phyloP scores from a whole-genome alignment of 2,888 invertebrate species.

The Pollenia angustigena region DNA sequence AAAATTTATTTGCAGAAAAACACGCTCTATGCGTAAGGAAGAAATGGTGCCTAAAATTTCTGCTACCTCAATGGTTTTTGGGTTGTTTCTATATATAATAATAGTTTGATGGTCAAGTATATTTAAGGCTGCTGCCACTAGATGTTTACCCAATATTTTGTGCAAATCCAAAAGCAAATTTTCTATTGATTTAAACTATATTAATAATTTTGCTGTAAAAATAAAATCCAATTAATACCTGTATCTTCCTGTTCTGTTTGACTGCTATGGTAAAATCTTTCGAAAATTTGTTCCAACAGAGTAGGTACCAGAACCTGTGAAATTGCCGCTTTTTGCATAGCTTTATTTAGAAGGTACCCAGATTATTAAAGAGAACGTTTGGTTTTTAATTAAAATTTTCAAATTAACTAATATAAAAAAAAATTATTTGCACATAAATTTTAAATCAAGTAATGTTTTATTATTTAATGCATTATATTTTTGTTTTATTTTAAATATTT shows the following conservation, averaged over 20 bases:
- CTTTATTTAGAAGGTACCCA: neutral
- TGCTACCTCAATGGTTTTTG: constrained; percentile 84
- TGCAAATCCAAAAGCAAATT: constrained; percentile 85
- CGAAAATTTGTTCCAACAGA: constrained; percentile 55
- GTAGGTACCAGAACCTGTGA: constrained; percentile 20
- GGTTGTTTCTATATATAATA: constrained; percentile 85
- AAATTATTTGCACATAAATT: too few species aligned
- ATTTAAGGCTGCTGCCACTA: constrained; percentile 87
- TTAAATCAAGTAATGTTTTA: too few species aligned
- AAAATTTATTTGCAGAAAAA: constrained; percentile 88
- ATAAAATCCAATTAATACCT: constrained; percentile 17
- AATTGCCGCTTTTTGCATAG: constrained; percentile 44
- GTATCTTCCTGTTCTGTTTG: neutral
- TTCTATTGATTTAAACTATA: constrained; percentile 23
- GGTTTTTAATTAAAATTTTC: neutral
- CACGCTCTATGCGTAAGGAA: constrained; percentile 86
- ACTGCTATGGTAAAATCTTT: neutral
- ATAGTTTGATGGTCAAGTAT: constrained; percentile 86
- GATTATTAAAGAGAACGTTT: neutral
- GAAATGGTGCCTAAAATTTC: constrained; percentile 86
- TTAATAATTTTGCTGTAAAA: neutral
- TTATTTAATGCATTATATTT: too few species aligned
- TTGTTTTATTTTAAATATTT: too few species aligned
- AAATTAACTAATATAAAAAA: too few species aligned
- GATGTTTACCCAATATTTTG: constrained; percentile 86